These are phyloP conservation scores for Maniola jurtina DNA, from an alignment of 1,140 invertebrate genomes.

Conservation along the genomic window DNA sequence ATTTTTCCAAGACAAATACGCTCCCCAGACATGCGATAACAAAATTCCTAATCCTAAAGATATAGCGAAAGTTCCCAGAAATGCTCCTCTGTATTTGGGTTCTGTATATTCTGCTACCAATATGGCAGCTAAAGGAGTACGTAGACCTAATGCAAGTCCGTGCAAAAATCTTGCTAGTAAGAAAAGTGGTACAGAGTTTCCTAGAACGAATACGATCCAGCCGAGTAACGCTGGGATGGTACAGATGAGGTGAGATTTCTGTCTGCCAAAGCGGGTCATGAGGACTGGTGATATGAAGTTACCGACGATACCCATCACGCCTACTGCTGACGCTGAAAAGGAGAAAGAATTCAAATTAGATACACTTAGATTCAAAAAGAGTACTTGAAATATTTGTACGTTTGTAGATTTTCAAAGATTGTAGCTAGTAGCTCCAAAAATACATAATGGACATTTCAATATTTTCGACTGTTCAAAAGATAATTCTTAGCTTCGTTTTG, in stretches of 20 bases:
- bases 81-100: conserved; percentile 66
- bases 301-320: conserved; percentile 67
- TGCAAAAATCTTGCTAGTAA: conserved; percentile 60
- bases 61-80: conserved; percentile 68
- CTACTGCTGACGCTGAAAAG: conserved; percentile 63
- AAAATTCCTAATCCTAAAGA: conserved; percentile 66
- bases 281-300: conserved; percentile 69
- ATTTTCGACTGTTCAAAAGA: no score
- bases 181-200: conserved; percentile 58
- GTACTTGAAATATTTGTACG: no score
- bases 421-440: no score
- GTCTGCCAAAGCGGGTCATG: conserved; percentile 63
- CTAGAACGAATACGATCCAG: conserved; percentile 63
- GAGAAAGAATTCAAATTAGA: conserved; percentile 12
- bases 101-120: conserved; percentile 70
- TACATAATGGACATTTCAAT: no score
- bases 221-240: conserved; percentile 64
- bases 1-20: conserved; percentile 66
- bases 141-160: conserved; percentile 59
- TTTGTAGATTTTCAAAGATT: no score
- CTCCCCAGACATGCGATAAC: conserved; percentile 64
- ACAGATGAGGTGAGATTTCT: conserved; percentile 63
- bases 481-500: no score
- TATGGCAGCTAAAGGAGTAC: conserved; percentile 67
- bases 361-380: no score